Evolutionary conservation across 2,888 invertebrate genomes (phyloP).

Genomic region (Athrips mouffetella): DNA sequence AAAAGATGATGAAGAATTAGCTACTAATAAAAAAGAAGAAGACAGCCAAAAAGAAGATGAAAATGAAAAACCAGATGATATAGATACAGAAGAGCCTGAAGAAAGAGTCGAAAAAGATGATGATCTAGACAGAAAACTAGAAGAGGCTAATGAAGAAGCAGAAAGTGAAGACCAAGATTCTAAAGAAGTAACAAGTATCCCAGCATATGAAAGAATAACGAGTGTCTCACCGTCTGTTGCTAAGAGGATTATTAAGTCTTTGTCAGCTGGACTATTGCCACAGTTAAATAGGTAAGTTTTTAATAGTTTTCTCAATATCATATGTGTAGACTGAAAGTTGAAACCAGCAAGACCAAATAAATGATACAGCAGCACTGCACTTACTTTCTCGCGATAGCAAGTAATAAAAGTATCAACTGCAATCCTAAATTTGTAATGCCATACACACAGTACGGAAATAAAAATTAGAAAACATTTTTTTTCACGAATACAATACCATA

Average conservation of each 20-base stretch:
- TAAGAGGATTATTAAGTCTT: conserved; percentile 84
- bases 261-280: conserved; percentile 86
- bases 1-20: conserved; percentile 18
- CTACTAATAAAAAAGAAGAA: conserved; percentile 27
- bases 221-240: conserved; percentile 84
- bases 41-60: conserved; percentile 31
- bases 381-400: too few species aligned
- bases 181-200: conserved; percentile 47
- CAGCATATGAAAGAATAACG: conserved; percentile 67
- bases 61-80: conserved; percentile 24
- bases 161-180: conserved; percentile 43
- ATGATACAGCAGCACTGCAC: too few species aligned
- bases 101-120: conserved; percentile 25
- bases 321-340: too few species aligned
- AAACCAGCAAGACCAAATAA: too few species aligned
- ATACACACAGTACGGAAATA: too few species aligned
- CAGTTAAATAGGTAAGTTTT: conserved; percentile 82
- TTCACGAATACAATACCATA: too few species aligned
- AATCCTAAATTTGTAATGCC: too few species aligned
- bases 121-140: conserved; percentile 53
- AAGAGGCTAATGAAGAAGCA: conserved; percentile 59
- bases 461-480: too few species aligned
- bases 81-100: conserved; percentile 33
- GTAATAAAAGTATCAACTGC: too few species aligned
- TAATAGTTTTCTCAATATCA: background rate